Percentiles rank a stretch among this genome's conserved stretches.
Evolutionary conservation across 2,888 invertebrate genomes (phyloP).

Genomic region (Nemotelus nigrinus): DNA sequence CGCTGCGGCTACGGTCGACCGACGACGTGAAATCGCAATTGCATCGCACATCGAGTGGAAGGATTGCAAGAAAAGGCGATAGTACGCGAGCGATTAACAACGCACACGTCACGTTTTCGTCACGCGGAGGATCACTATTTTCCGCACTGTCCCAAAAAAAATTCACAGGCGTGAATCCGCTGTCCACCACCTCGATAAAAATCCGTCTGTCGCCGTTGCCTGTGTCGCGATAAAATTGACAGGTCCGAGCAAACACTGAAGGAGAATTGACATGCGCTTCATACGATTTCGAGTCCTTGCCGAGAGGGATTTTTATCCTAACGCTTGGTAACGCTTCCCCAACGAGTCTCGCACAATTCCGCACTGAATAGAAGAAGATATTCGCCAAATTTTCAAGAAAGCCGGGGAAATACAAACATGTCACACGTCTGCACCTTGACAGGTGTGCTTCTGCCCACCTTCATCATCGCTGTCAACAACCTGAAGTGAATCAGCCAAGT

Average conservation of each 20-base stretch:
- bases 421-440: conserved; percentile 22
- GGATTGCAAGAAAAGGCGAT: not conserved
- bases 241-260: conserved; percentile 17
- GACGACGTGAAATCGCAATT: conserved; percentile 14
- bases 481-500: not conserved
- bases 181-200: conserved; percentile 37
- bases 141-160: conserved; percentile 28
- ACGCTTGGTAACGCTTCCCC: conserved; percentile 9
- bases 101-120: conserved; percentile 10
- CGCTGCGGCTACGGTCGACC: conserved; percentile 20
- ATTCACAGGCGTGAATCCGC: conserved; percentile 33
- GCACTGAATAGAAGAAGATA: not conserved
- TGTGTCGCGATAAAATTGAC: conserved; percentile 21
- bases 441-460: conserved; percentile 18
- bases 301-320: not conserved
- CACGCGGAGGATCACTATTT: conserved; percentile 12
- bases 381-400: conserved; percentile 1
- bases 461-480: not conserved
- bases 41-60: conserved; percentile 16
- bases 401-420: conserved; percentile 29
- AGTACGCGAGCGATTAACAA: conserved; percentile 6
- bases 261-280: conserved; percentile 29
- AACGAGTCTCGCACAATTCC: not conserved
- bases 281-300: not conserved
- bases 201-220: conserved; percentile 36